These are phyloP conservation scores for Phragmatobia fuliginosa DNA, from an alignment of 2,888 invertebrate species.

Conservation along the genomic window DNA sequence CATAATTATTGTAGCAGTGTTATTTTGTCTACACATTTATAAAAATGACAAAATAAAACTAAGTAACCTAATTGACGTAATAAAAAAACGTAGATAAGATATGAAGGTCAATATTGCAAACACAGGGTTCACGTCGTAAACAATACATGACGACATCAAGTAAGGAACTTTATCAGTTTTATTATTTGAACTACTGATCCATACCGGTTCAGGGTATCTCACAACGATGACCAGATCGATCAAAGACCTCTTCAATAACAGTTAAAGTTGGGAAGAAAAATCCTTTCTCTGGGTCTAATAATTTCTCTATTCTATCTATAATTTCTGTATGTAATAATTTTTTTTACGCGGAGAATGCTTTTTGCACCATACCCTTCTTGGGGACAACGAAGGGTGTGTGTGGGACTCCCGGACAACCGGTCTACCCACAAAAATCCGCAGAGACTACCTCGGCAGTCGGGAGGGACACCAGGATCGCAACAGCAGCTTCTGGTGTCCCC, in stretches of 20 bases:
- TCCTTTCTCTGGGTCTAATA: neutral
- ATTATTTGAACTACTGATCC: neutral
- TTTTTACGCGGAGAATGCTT: too few relatives aligned
- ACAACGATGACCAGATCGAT: neutral
- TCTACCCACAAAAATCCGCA: too few relatives aligned
- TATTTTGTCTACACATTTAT: neutral
- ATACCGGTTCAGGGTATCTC: neutral
- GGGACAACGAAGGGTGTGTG: too few relatives aligned
- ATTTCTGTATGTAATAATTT: too few relatives aligned
- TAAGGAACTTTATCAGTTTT: neutral
- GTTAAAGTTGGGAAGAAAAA: neutral
- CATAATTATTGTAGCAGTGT: neutral
- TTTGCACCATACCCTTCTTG: too few relatives aligned
- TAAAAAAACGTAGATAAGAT: slow-evolving; percentile 34
- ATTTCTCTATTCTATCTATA: too few relatives aligned
- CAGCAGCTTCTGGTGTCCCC: too few relatives aligned
- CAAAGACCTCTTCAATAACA: neutral
- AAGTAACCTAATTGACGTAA: slow-evolving; percentile 16
- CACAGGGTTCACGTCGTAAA: slow-evolving; percentile 29
- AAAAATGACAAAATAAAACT: slow-evolving; percentile 6
- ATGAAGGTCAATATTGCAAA: slow-evolving; percentile 36
- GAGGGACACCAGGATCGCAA: too few relatives aligned
- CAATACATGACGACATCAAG: slow-evolving; percentile 31
- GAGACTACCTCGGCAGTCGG: too few relatives aligned
- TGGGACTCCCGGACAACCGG: too few relatives aligned